These are phyloP conservation scores for Callinectes sapidus DNA, from an alignment of 2,888 invertebrate genomes.

Conservation along the genomic window DNA sequence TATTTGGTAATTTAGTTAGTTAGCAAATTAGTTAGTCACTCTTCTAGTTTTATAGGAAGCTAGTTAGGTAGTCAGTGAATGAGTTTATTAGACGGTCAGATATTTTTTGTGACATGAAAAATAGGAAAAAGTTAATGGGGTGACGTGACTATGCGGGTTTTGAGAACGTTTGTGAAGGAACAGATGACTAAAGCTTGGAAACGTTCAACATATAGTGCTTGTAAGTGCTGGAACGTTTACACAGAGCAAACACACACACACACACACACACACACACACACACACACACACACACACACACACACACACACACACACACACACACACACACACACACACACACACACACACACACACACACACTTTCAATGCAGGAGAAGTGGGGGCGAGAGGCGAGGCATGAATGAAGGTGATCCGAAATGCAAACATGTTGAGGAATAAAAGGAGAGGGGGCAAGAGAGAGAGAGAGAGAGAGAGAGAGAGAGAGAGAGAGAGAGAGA, in stretches of 20 bases:
- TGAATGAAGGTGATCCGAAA: neutral
- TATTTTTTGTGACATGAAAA: neutral
- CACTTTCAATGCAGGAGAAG: neutral
- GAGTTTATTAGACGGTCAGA: too few species aligned
- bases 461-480: too few species aligned
- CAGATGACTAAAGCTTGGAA: neutral
- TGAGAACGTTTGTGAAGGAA: neutral
- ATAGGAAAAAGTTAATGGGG: neutral
- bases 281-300: conserved; percentile 6
- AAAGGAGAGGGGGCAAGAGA: neutral
- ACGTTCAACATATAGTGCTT: neutral
- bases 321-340: conserved; percentile 20
- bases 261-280: conserved; percentile 13
- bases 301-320: conserved; percentile 4
- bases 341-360: conserved; percentile 6
- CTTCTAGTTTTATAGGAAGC: too few species aligned
- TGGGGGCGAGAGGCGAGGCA: neutral
- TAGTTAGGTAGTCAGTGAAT: too few species aligned
- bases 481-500: too few species aligned
- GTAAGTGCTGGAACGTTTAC: neutral
- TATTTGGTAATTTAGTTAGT: too few species aligned
- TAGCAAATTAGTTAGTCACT: too few species aligned
- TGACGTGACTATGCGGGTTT: neutral
- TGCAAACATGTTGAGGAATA: neutral
- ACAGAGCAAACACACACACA: neutral